phyloP scores from a whole-genome alignment of 2,888 invertebrate genomes.

The Heliconius charithonia region DNA sequence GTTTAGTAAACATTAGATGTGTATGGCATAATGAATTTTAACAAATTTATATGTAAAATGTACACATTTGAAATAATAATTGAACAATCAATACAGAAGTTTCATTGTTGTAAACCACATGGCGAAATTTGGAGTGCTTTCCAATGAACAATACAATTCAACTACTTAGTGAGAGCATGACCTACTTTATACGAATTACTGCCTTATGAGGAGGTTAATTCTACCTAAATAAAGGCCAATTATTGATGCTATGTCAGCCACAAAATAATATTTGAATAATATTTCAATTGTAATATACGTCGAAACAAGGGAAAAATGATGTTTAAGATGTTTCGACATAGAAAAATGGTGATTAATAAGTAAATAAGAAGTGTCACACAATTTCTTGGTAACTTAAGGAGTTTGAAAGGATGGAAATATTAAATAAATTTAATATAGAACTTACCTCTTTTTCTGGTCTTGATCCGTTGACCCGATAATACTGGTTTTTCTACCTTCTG shows the following conservation, averaged over 20 bases:
- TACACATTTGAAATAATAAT: neutral
- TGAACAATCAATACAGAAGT: neutral
- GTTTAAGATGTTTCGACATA: neutral
- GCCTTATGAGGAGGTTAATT: conserved; percentile 39
- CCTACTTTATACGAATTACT: conserved; percentile 39
- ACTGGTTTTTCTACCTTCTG: conserved; percentile 99
- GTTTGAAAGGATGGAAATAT: neutral
- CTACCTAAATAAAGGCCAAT: conserved; percentile 11
- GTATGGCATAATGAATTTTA: no score
- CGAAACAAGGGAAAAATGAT: neutral
- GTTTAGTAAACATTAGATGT: no score
- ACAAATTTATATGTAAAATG: no score
- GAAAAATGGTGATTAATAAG: conserved; percentile 24
- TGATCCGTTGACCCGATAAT: conserved; percentile 99
- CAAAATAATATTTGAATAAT: neutral
- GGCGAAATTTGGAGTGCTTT: conserved; percentile 19
- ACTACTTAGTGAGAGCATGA: conserved; percentile 26
- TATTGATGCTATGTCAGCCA: neutral
- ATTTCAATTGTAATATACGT: neutral
- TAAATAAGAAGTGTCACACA: conserved; percentile 40
- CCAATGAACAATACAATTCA: conserved; percentile 27
- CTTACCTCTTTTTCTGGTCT: conserved; percentile 99
- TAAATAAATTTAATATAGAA: conserved; percentile 40
- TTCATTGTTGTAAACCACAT: conserved; percentile 6
- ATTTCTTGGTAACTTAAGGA: neutral